Evolutionary conservation across 2,888 invertebrate species (phyloP).

Genomic region (Athripsodes cinereus): DNA sequence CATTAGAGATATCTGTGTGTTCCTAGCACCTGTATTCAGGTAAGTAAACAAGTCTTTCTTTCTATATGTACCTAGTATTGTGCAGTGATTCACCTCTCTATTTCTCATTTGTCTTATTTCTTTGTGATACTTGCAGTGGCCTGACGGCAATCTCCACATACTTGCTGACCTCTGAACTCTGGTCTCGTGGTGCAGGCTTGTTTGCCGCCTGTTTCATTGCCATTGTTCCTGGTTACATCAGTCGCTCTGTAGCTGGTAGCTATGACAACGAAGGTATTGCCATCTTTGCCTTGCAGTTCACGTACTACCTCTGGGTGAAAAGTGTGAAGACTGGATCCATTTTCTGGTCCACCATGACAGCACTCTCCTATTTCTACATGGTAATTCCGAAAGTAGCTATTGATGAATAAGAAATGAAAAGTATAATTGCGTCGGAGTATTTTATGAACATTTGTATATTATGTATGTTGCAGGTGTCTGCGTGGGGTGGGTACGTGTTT

Average conservation of each 20-base stretch:
- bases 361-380: slow-evolving; percentile 99
- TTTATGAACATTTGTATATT: too few relatives aligned
- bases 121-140: slow-evolving; percentile 69
- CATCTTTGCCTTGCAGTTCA: slow-evolving; percentile 97
- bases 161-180: slow-evolving; percentile 93
- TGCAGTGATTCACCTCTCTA: too few relatives aligned
- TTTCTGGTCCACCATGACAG: slow-evolving; percentile 92
- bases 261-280: slow-evolving; percentile 99
- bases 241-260: slow-evolving; percentile 97
- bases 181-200: slow-evolving; percentile 93
- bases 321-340: slow-evolving; percentile 96
- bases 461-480: slow-evolving; percentile 80
- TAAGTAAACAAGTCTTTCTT: too few relatives aligned
- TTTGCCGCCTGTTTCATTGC: slow-evolving; percentile 99
- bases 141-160: slow-evolving; percentile 97
- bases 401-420: too few relatives aligned
- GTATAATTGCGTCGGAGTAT: too few relatives aligned
- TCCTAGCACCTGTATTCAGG: slow-evolving; percentile 96
- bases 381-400: too few relatives aligned
- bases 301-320: slow-evolving; percentile 97
- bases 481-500: slow-evolving; percentile 99
- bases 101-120: too few relatives aligned
- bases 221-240: slow-evolving; percentile 98
- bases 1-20: slow-evolving; percentile 97
- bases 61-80: too few relatives aligned